Conservation (phyloP, 2,888 invertebrate genomes). For the Steinernema scapterisci region DNA sequence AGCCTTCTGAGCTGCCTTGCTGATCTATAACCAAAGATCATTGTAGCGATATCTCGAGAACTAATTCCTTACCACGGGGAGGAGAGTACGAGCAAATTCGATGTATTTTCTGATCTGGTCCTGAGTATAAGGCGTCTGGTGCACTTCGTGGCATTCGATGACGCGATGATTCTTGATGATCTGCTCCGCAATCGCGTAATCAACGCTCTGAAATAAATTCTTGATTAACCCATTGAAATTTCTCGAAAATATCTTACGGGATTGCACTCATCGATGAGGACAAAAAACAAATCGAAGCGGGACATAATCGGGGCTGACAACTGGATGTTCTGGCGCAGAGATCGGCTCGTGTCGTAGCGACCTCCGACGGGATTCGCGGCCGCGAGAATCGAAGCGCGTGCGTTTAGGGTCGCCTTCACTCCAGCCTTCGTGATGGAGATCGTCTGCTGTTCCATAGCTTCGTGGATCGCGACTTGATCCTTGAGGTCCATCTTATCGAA, state of each 20-base stretch:
- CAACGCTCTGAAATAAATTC: constrained; percentile 75
- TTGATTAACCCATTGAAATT: constrained; percentile 14
- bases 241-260: constrained; percentile 72
- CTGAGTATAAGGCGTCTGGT: constrained; percentile 82
- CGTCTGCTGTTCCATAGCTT: constrained; percentile 99
- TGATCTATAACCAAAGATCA: constrained; percentile 68
- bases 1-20: constrained; percentile 79
- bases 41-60: background rate
- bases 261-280: constrained; percentile 93
- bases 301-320: constrained; percentile 98
- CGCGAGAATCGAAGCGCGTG: constrained; percentile 93
- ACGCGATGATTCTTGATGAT: constrained; percentile 88
- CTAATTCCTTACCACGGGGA: constrained; percentile 77
- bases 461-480: constrained; percentile 98
- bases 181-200: constrained; percentile 93
- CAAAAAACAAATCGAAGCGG: constrained; percentile 96
- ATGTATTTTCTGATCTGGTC: constrained; percentile 92
- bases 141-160: constrained; percentile 77
- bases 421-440: constrained; percentile 88
- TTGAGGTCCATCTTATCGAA: constrained; percentile 98
- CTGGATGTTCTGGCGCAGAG: constrained; percentile 68
- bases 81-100: constrained; percentile 93
- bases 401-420: constrained; percentile 87
- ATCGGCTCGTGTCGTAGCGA: constrained; percentile 78
- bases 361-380: constrained; percentile 98